Percentiles rank a stretch among this genome's conserved stretches.
These are phyloP conservation scores for Sebastes jordani DNA, from an alignment of 2,797 vertebrate species.

Conservation along the genomic window DNA sequence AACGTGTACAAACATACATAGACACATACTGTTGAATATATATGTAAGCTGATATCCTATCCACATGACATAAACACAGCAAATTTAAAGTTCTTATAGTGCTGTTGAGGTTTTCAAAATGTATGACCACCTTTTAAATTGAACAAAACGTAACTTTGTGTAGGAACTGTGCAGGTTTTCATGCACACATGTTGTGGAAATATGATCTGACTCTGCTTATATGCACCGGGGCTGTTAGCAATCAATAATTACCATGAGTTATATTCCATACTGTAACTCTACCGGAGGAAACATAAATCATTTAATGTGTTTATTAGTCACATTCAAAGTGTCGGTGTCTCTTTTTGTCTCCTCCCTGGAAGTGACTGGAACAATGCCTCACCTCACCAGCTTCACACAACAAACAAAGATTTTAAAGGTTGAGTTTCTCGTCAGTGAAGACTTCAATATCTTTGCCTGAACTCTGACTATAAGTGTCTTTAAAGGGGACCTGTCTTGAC, in stretches of 20 bases:
- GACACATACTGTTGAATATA: neutral
- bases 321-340: neutral
- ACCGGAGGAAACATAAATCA: neutral
- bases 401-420: neutral
- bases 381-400: neutral
- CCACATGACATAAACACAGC: neutral
- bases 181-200: neutral
- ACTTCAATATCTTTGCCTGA: neutral
- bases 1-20: constrained; percentile 5
- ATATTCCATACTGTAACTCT: neutral
- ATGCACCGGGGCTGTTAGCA: neutral
- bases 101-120: neutral
- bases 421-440: neutral
- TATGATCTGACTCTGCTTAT: neutral
- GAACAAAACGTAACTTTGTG: neutral
- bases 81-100: neutral
- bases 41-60: neutral
- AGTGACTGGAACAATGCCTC: neutral
- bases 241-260: neutral
- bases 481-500: neutral
- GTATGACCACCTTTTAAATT: neutral
- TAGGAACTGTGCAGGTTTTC: neutral
- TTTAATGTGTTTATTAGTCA: neutral
- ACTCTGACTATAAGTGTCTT: neutral
- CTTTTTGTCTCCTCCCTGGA: neutral